These are phyloP conservation scores for Pelvicachromis taeniatus DNA, from an alignment of 2,113 vertebrate species.

Conservation along the genomic window DNA sequence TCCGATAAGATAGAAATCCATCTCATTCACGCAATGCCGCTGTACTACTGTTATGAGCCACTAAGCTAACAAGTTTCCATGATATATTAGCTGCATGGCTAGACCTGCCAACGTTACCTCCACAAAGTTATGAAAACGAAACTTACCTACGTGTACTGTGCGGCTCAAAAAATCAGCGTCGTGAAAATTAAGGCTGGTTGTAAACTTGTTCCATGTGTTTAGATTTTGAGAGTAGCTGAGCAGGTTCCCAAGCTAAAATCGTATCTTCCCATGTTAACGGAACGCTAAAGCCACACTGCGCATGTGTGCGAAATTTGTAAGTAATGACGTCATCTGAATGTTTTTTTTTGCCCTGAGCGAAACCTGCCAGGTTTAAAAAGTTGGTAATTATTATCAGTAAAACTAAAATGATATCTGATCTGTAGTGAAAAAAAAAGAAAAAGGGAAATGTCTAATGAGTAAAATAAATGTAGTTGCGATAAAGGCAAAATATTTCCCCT, in stretches of 20 bases:
- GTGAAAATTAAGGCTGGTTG: not conserved
- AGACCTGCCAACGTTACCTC: not conserved
- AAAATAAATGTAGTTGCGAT: not conserved
- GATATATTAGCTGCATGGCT: not conserved
- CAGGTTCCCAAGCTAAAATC: conserved; percentile 6
- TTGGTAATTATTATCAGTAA: not conserved
- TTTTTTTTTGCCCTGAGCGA: not conserved
- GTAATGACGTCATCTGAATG: accelerated
- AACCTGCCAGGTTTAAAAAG: not conserved
- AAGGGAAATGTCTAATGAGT: not conserved
- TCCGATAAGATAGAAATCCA: not conserved
- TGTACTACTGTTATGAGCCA: not conserved
- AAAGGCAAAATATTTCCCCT: not conserved
- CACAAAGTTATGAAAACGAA: not conserved
- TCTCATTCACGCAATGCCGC: too few species aligned
- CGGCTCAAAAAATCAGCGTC: not conserved
- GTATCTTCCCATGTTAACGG: not conserved
- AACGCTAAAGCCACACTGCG: not conserved
- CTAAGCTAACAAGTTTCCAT: conserved; percentile 27
- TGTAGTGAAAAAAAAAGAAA: not conserved
- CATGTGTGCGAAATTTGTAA: not conserved
- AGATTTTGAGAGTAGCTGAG: not conserved
- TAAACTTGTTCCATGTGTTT: not conserved
- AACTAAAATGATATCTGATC: not conserved
- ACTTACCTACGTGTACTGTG: conserved; percentile 37